Evolutionary conservation across 2,888 invertebrate species (phyloP).

Genomic region (Scaptomyza caliginosa): DNA sequence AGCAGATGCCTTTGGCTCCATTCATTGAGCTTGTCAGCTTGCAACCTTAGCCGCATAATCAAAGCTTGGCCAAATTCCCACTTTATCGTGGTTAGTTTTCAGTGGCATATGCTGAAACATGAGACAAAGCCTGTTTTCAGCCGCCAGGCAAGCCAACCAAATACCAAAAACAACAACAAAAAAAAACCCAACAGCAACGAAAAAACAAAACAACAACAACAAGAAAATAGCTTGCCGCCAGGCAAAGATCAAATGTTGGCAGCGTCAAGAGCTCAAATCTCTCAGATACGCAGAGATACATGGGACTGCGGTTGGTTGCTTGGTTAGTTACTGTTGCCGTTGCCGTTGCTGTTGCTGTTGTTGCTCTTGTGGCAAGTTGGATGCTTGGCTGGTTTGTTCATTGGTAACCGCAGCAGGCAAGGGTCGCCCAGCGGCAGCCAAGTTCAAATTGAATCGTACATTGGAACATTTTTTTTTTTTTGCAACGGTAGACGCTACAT

Average conservation of each 20-base stretch:
- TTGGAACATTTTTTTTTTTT: constrained; percentile 25
- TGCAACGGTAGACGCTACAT: constrained; percentile 61
- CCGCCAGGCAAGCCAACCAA: constrained; percentile 7
- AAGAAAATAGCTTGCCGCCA: constrained; percentile 69
- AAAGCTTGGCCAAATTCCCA: constrained; percentile 35
- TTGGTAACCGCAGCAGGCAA: constrained; percentile 65
- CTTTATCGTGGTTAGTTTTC: constrained; percentile 45
- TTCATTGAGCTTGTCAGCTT: constrained; percentile 11
- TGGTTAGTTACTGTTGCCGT: constrained; percentile 11
- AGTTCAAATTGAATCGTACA: constrained; percentile 73
- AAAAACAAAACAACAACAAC: not conserved
- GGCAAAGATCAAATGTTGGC: constrained; percentile 72
- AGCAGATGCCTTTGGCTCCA: not conserved
- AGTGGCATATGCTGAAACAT: constrained; percentile 62
- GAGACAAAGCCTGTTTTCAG: constrained; percentile 53
- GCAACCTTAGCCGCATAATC: constrained; percentile 18
- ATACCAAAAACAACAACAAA: constrained; percentile 14
- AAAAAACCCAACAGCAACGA: too few relatives aligned
- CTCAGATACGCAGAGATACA: constrained; percentile 67
- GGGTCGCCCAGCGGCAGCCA: constrained; percentile 71
- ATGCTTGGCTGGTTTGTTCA: constrained; percentile 25
- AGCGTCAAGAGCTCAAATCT: constrained; percentile 57
- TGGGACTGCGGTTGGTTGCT: constrained; percentile 54
- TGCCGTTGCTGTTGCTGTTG: constrained; percentile 20
- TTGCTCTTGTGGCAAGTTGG: too few relatives aligned